Evolutionary conservation across 2,113 vertebrate genomes (phyloP), one percentile per base, ranked within the genome.

Genomic region (Calyptommatus sinebrachiatus): DNA sequence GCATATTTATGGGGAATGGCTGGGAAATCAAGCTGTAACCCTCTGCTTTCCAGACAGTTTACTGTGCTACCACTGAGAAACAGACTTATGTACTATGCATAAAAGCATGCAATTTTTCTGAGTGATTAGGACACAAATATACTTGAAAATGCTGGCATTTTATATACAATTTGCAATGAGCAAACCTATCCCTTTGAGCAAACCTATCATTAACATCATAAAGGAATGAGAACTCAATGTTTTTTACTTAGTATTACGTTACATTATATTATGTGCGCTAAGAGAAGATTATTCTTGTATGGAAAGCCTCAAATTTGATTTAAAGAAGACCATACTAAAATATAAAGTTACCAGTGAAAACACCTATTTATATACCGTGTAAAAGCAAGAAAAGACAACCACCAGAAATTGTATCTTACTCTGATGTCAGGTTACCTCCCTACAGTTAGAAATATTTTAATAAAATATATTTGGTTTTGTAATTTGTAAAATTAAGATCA

Each of bases 201-300:
- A n/a, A n/a, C n/a, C n/a, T n/a, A n/a, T n/a, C n/a, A n/a, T n/a
- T n/a, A n/a, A n/a, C n/a, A n/a, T n/a, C n/a, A n/a, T n/a, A n/a
- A 83, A 80, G 71, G 66, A 70, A 66, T 86, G 84, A 88, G 35
- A 83, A 88, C 75, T 46, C 61, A 22, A 2, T 7, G 45, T 63
- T 16, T 50, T 85, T 71, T 87, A 70, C 82, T 91, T 1, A 29
- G 76, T 88, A 62, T 21, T 66, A 62, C 81, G 71, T 83, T 79
- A 71, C 89, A 72, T 57, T 83, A 66, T 78, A 79, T 29, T 70
- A 66, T 90, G 89, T 88, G 91, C 79, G 78, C 85, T 84, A 20
- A 46, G 78, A 88, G 66, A 73, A 14, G 75, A 62, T 82, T 84
- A 70, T 28, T 41, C 12, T 61, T 21, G 31, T 80, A 9, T 35